Percentiles rank a stretch among this genome's conserved stretches.
phyloP scores from a whole-genome alignment of 2,888 invertebrate genomes.

The Rhorus exstirpatorius region DNA sequence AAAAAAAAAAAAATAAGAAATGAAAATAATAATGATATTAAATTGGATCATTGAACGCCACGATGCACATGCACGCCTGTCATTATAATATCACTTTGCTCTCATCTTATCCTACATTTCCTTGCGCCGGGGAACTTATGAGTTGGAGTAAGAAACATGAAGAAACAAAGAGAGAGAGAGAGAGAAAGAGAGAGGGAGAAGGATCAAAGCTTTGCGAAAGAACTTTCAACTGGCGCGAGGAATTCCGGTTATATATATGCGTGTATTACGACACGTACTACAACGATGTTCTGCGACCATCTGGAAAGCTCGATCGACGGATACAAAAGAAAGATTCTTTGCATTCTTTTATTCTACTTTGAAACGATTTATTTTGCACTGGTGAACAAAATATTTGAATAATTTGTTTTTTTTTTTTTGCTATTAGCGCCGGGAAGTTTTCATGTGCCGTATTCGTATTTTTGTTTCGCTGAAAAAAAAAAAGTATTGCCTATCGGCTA shows the following conservation, averaged over 20 bases:
- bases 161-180: constrained; percentile 2
- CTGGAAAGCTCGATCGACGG: constrained; percentile 1
- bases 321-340: not conserved
- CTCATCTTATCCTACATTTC: constrained; percentile 55
- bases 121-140: constrained; percentile 49
- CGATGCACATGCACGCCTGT: constrained; percentile 70
- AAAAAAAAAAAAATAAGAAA: constrained; percentile 32
- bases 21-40: constrained; percentile 25
- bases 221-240: constrained; percentile 36
- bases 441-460: not conserved
- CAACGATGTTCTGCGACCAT: not conserved
- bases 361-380: not conserved
- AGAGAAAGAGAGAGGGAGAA: constrained; percentile 1
- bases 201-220: constrained; percentile 39
- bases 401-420: not conserved
- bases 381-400: not conserved
- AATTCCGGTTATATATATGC: not conserved
- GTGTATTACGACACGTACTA: not conserved
- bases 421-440: not conserved
- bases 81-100: constrained; percentile 64
- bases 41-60: constrained; percentile 62
- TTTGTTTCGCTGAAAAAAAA: constrained; percentile 11
- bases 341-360: constrained; percentile 15
- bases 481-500: not conserved
- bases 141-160: not conserved